Percentiles rank a stretch among this genome's conserved stretches.
phyloP scores from a whole-genome alignment of 2,888 invertebrate species.

The Frankliniella fusca region DNA sequence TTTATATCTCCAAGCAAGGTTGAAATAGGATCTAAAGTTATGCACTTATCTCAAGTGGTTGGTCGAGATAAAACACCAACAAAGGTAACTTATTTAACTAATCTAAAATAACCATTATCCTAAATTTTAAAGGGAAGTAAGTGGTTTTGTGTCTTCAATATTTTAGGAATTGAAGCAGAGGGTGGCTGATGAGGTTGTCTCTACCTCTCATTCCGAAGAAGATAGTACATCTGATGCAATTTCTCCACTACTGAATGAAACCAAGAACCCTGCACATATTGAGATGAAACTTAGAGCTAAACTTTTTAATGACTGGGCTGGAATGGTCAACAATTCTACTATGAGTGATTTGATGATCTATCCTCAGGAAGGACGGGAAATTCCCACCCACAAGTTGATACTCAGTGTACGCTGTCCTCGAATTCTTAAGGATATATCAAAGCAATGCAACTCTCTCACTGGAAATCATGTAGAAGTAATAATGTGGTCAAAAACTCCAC shows the following conservation, averaged over 20 bases:
- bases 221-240: background rate
- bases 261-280: background rate
- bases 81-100: conserved; percentile 29
- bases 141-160: background rate
- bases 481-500: conserved; percentile 43
- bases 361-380: conserved; percentile 45
- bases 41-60: conserved; percentile 38
- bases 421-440: conserved; percentile 45
- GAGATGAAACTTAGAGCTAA: conserved; percentile 29
- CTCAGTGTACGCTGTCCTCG: conserved; percentile 48
- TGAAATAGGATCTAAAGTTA: conserved; percentile 36
- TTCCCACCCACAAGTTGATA: conserved; percentile 50
- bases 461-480: conserved; percentile 42
- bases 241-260: background rate
- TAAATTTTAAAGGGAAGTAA: background rate
- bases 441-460: conserved; percentile 35
- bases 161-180: background rate
- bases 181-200: background rate
- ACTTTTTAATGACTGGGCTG: conserved; percentile 44
- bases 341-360: conserved; percentile 49
- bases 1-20: conserved; percentile 38
- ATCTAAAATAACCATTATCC: background rate
- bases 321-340: conserved; percentile 44
- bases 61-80: conserved; percentile 37
- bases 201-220: background rate